Base-by-base conservation (phyloP, 2,888 invertebrate species). In the Dryadula phaetusa region DNA sequence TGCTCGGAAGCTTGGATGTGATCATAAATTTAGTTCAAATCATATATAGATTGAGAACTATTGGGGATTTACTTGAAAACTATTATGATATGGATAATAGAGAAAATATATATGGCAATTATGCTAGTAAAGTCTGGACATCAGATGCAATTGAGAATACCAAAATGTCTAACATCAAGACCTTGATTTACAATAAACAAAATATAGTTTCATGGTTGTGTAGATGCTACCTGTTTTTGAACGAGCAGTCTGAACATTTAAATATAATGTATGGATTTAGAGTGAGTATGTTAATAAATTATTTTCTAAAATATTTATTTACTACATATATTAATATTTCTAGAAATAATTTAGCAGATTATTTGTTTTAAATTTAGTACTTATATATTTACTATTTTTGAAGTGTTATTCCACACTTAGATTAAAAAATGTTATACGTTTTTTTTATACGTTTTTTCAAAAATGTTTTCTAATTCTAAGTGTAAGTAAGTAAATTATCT, bases 191-290 rank as follows among this genome's bases (percentile, higher is more conserved):
- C 10, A 61, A 34, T 14, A 44, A 44, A 42, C 42, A 63, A 0
- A 47, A 62, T 44, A 64, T 70, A 2, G 64, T 76, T 2, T 22
- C 60, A 6, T 56, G 60, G 56, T 63, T 76, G 10, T 70, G 47
- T 40, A 73, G 65, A 63, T 75, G 72, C 18, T 75, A 74, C 20
- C 53, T 75, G 10, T 67, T 75, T 20, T 53, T 76, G 34, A 67
- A 66, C 14, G 68, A 71, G 20, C 75, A 76, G 47, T 62, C 64
- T 14, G 70, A 70, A 18, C 72, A 67, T 60, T 58, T 74, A 20
- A 75, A 76, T 52, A 62, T 37, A 16, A 67, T 71, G 63, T 76
- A 64, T 42, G 74, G 75, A 20, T 64, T 73, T 2, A 69, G 74
- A 49, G 72, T 75, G 67, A 70, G 70, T 44, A 18, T 1, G 0